Base-by-base conservation (phyloP, 2,113 vertebrate species). In the Anser brachyrhynchus region DNA sequence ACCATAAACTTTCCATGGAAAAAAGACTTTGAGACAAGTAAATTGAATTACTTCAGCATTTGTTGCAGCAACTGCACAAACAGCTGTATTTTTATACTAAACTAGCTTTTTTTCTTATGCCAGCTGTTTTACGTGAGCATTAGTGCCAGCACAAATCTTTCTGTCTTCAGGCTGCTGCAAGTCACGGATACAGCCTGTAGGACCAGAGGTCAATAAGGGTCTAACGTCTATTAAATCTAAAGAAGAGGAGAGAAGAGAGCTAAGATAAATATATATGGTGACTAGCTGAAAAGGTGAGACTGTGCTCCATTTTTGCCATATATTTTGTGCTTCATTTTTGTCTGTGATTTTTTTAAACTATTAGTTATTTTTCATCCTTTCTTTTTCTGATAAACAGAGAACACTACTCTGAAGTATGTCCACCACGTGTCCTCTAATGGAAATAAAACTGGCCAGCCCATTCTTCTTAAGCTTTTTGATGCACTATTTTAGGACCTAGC, bases 161-260 rank as follows among this genome's bases (percentile, higher is more conserved):
- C 29, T 49, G 46, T 54, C 28, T 62, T 77, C 1, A 4, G 44
- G 61, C 28, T 79, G 21, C 55, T 69, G 21, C 28, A 58, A 79
- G 35, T n/a, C 37, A 58, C 31, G 44, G 28, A 22, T n/a, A 35
- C 18, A 66, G 39, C 17, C 17, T 79, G 55, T 6, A 51, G 41
- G 41, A 58, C 18, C 19, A 58, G 46, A 37, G 44, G 52, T 59
- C 61, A 35, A 23, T 23, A 37, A 29, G 54, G 37, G 20, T 51
- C 12, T 57, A 26, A 72, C 28, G 4, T 31, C 11, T 57, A 20
- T 69, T 66, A 43, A 81, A 76, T 37, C 12, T 43, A 49, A 66
- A 39, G 20, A 6, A 4, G 8, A 11, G 1, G 7, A 10, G 6
- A 4, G 4, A 14, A 9, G 23, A 23, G n/a, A 58, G 25, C 13